Conservation (phyloP, 2,797 vertebrate species). For the Acanthurus lineatus region DNA sequence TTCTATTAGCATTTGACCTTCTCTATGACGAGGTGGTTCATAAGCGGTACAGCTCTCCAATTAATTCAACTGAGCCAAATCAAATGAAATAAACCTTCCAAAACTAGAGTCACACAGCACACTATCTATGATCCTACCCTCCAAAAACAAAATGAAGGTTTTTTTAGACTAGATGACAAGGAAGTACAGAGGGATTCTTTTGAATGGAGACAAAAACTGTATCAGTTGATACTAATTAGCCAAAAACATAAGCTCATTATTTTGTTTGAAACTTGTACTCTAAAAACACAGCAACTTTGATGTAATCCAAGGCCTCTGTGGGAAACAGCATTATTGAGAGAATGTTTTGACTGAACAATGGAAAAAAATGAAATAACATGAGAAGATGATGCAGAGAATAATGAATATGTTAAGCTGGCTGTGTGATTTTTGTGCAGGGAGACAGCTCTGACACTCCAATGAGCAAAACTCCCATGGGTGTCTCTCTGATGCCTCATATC, state of each 20-base stretch:
- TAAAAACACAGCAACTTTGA: constrained; percentile 43
- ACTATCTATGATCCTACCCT: constrained; percentile 6
- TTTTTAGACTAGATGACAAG: constrained; percentile 27
- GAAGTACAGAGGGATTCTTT: constrained; percentile 16
- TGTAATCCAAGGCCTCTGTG: constrained; percentile 42
- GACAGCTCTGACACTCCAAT: constrained; percentile 9
- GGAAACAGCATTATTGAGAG: constrained; percentile 1
- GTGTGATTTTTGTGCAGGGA: constrained; percentile 1
- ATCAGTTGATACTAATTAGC: constrained; percentile 56
- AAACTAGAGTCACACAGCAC: neutral
- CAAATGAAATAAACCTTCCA: constrained; percentile 24
- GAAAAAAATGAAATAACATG: neutral
- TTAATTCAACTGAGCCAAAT: constrained; percentile 13
- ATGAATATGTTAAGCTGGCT: constrained; percentile 6
- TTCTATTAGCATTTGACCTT: constrained; percentile 38
- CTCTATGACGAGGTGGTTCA: constrained; percentile 2
- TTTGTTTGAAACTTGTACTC: constrained; percentile 37
- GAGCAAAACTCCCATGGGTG: constrained; percentile 22
- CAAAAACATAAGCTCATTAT: constrained; percentile 55
- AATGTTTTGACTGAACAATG: constrained; percentile 18
- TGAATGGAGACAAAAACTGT: constrained; percentile 9
- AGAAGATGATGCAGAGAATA: constrained; percentile 7
- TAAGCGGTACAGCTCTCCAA: neutral
- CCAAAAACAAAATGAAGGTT: constrained; percentile 13
- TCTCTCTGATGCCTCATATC: constrained; percentile 28